These are phyloP conservation scores for Nomia melanderi DNA, from an alignment of 1,140 invertebrate genomes.

Conservation along the genomic window DNA sequence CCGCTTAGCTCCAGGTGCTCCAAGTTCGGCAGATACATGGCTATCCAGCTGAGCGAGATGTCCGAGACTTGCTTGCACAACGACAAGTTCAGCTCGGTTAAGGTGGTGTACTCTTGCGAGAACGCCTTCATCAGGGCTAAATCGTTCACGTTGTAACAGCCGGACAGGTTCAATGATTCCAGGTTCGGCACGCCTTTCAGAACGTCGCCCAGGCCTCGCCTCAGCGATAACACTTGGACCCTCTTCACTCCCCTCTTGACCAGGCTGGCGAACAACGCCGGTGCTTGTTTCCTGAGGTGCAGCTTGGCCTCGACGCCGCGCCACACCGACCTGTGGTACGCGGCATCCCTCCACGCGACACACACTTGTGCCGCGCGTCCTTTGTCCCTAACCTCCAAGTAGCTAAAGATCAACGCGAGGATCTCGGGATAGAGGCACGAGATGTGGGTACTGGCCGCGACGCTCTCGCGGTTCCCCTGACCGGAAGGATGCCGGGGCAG, in stretches of 20 bases:
- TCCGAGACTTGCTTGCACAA: conserved; percentile 97
- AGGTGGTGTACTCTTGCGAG: conserved; percentile 85
- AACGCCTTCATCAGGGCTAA: conserved; percentile 91
- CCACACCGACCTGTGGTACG: conserved; percentile 96
- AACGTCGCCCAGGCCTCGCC: conserved; percentile 92
- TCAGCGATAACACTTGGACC: conserved; percentile 93
- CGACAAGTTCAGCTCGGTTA: conserved; percentile 92
- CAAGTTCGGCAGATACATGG: conserved; percentile 92
- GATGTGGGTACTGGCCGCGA: conserved; percentile 87
- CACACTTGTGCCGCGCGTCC: conserved; percentile 95
- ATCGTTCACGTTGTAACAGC: conserved; percentile 95
- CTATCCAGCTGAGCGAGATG: conserved; percentile 90
- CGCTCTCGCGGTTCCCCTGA: conserved; percentile 39
- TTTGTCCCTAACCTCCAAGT: conserved; percentile 93
- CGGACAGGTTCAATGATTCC: conserved; percentile 93
- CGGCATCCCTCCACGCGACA: conserved; percentile 93
- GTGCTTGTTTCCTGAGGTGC: conserved; percentile 91
- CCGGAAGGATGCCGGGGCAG: conserved; percentile 55
- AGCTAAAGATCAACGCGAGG: conserved; percentile 94
- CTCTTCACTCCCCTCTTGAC: conserved; percentile 92
- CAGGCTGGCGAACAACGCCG: conserved; percentile 91
- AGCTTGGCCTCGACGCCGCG: conserved; percentile 94
- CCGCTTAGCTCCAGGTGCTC: conserved; percentile 94
- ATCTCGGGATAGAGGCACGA: conserved; percentile 95
- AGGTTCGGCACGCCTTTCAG: conserved; percentile 92